phyloP scores from a whole-genome alignment of 2,888 invertebrate genomes.

The Troides aeacus region DNA sequence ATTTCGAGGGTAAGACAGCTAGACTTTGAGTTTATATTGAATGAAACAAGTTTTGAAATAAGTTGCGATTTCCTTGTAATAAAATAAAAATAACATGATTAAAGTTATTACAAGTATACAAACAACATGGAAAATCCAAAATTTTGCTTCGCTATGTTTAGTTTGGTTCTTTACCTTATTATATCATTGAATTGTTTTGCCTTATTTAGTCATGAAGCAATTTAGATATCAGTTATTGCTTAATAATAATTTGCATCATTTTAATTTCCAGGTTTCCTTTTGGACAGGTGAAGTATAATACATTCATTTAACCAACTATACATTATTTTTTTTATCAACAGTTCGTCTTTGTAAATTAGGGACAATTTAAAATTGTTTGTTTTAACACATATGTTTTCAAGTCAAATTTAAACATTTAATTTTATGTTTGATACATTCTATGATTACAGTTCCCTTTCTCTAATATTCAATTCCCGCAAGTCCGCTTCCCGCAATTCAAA shows the following conservation, averaged over 20 bases:
- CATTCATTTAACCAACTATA: too few relatives aligned
- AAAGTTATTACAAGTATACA: neutral
- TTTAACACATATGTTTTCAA: neutral
- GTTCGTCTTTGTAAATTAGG: slow-evolving; percentile 20
- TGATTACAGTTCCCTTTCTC: slow-evolving; percentile 33
- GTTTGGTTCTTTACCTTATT: too few relatives aligned
- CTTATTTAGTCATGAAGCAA: too few relatives aligned
- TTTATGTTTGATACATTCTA: neutral
- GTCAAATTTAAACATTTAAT: neutral
- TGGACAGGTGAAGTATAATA: slow-evolving; percentile 40
- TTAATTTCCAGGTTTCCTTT: slow-evolving; percentile 44
- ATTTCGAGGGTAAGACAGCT: slow-evolving; percentile 26
- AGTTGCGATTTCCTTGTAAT: too few relatives aligned
- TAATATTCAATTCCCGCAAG: slow-evolving; percentile 29
- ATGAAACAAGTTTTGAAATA: too few relatives aligned
- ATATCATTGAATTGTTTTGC: too few relatives aligned
- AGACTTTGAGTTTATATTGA: slow-evolving; percentile 3
- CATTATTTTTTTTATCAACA: neutral
- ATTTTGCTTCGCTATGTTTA: too few relatives aligned
- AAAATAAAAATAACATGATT: too few relatives aligned
- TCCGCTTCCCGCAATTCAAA: slow-evolving; percentile 34
- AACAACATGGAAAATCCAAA: neutral
- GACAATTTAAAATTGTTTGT: neutral
- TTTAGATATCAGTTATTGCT: neutral
- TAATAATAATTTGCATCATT: slow-evolving; percentile 8